Evolutionary conservation across 2,113 vertebrate species (phyloP), one percentile per base, ranked within the genome.

Genomic region (Mastomys coucha): DNA sequence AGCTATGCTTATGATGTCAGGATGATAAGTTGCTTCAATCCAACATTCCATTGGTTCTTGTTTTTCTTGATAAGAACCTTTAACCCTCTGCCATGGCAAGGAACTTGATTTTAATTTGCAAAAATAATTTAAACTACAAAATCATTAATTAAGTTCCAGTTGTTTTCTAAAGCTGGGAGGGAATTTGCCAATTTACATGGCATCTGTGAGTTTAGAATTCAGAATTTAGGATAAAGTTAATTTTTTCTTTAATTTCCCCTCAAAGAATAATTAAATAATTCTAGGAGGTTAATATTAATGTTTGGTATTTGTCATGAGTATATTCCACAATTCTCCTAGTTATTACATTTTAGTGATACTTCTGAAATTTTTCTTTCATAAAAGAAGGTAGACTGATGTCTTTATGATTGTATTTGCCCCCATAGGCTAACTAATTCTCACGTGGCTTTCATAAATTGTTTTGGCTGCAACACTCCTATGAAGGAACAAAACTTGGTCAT

Each of bases 101-200:
- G 24, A 5, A 60, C 39, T 88, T 93, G 72, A 22, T 96, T 98
- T 98, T 92, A 95, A 80, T 93, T 89, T 85, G 26, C 49, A 49
- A 1, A 56, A 87, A 96, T 77, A 95, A 95, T 80, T 95, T n/a
- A 82, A 42, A 70, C n/a, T 58, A 31, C 19, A 93, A 45, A 22
- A 63, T 49, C 85, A 97, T 95, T 65, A 89, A 63, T 97, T 96
- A 56, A 12, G 39, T 86, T 87, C 73, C 91, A 20, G 33, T 58
- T 42, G 7, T 90, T 91, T 51, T 90, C 36, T 86, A 76, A 72
- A 31, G 6, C 26, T 58, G 17, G 17, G 58, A 72, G 0, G 3
- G 97, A 97, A 97, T 49, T 5, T 91, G 88, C 2, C 11, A 96
- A 87, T 76, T 90, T 51, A 49, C 49, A 53, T 63, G 42, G 14